Evolutionary conservation across 2,113 vertebrate genomes (phyloP), one percentile per base, ranked within the genome.

Genomic region (Mustela nigripes): DNA sequence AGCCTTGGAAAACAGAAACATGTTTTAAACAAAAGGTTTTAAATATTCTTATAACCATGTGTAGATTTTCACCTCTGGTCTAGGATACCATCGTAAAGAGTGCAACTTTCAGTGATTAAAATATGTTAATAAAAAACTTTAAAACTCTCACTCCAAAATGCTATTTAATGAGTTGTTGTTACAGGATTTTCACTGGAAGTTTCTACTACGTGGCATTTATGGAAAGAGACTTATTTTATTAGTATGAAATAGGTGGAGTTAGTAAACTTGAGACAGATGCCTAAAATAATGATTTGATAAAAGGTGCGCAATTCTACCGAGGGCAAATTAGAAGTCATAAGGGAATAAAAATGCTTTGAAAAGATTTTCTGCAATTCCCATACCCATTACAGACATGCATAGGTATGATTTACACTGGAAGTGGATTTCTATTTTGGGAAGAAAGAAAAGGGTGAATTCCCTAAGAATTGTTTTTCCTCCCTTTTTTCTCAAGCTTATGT

Each of bases 11-110:
- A 88, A 93, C 36, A 91, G 81, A 91, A 85, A 97, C 92, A 39
- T 31, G 78, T 97, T 93, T 95, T 87, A 97, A 98, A 98, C 39
- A 91, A 96, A 97, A 85, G 28, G 62, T 89, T 93, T 97, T 62
- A 88, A 84, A 83, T 85, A 82, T 69, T 95, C 93, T 89, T 94
- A 50, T 82, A 91, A 74, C 62, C 1, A 3, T 80, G 73, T 69
- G 4, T 84, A 65, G 69, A 81, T 97, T 97, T 97, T 89, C 73
- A 95, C 45, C 31, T 81, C 62, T 81, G 56, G 60, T 92, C 60
- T 97, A 81, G 42, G n/a, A 78, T 78, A 50, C 14, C 60, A 56
- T 88, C 56, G 60, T 60, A 83, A 93, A 95, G 50, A 93, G 18
- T 65, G 48, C 31, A 69, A 76, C 42, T 85, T 93, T 50, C 85